Conservation (phyloP, 1,140 invertebrate species). For the Neomicropteryx cornuta region DNA sequence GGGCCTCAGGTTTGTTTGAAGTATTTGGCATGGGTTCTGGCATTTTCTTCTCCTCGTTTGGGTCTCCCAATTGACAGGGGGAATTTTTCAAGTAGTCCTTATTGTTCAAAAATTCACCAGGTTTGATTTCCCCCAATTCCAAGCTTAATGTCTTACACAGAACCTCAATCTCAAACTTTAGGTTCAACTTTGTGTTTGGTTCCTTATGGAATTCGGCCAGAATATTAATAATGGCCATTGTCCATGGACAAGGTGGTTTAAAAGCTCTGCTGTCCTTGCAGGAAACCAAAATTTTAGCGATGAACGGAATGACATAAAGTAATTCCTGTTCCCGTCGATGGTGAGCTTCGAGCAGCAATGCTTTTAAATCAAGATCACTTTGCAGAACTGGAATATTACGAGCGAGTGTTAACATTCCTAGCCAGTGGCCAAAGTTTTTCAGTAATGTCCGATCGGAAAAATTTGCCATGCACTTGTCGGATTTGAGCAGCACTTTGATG, state of each 20-base stretch:
- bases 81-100: conserved; percentile 53
- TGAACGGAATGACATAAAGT: conserved; percentile 94
- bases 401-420: conserved; percentile 87
- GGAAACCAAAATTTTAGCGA: conserved; percentile 89
- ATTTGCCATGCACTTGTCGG: conserved; percentile 90
- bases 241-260: conserved; percentile 92
- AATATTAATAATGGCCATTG: conserved; percentile 88
- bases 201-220: conserved; percentile 89
- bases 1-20: conserved; percentile 17
- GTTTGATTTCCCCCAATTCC: conserved; percentile 68
- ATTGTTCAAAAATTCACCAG: conserved; percentile 60
- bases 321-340: conserved; percentile 89
- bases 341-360: conserved; percentile 85
- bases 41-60: conserved; percentile 41
- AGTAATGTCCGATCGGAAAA: conserved; percentile 88
- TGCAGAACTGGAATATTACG: conserved; percentile 85
- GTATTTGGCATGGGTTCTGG: conserved; percentile 14
- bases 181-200: conserved; percentile 77
- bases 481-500: conserved; percentile 84
- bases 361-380: conserved; percentile 82
- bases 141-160: conserved; percentile 85
- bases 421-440: conserved; percentile 94
- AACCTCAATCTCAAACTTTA: conserved; percentile 96
- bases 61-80: conserved; percentile 63
- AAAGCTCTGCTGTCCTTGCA: conserved; percentile 89